Percentiles rank a stretch among this genome's conserved stretches.
Conservation (phyloP, 2,797 vertebrate genomes). For the Urophycis tenuis region DNA sequence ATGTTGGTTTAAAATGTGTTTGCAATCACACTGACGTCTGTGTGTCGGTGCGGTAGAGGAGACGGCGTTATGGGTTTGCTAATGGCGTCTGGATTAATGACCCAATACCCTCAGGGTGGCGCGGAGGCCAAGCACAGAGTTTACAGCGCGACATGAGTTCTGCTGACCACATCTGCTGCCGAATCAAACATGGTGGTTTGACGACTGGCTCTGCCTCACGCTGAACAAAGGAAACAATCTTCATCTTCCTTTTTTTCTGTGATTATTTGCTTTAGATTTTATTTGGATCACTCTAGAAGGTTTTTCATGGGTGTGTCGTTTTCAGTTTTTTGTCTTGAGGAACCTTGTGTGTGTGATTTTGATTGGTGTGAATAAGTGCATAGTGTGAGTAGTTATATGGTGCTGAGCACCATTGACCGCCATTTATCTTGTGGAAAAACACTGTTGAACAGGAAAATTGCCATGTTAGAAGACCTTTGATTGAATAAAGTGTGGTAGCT, state of each 20-base stretch:
- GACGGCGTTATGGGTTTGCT: not conserved
- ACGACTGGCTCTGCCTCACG: not conserved
- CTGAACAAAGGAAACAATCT: not conserved
- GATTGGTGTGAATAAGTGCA: not conserved
- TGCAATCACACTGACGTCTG: not conserved
- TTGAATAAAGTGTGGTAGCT: not conserved
- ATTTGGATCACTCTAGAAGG: not conserved
- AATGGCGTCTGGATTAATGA: not conserved
- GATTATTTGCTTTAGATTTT: not conserved
- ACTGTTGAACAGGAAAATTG: not conserved
- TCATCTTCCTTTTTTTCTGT: not conserved
- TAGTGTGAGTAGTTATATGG: not conserved
- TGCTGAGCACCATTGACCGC: not conserved
- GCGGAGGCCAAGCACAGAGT: not conserved
- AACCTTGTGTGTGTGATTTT: not conserved
- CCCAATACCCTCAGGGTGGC: not conserved
- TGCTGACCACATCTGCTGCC: not conserved
- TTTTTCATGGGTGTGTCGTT: no score
- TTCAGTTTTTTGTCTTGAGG: no score
- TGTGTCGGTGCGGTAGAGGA: not conserved
- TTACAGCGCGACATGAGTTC: not conserved
- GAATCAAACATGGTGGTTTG: not conserved
- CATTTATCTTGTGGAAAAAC: not conserved
- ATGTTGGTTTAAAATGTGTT: not conserved
- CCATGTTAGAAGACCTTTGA: not conserved